phyloP scores from a whole-genome alignment of 2,797 vertebrate genomes.

The Myotis vivesi region DNA sequence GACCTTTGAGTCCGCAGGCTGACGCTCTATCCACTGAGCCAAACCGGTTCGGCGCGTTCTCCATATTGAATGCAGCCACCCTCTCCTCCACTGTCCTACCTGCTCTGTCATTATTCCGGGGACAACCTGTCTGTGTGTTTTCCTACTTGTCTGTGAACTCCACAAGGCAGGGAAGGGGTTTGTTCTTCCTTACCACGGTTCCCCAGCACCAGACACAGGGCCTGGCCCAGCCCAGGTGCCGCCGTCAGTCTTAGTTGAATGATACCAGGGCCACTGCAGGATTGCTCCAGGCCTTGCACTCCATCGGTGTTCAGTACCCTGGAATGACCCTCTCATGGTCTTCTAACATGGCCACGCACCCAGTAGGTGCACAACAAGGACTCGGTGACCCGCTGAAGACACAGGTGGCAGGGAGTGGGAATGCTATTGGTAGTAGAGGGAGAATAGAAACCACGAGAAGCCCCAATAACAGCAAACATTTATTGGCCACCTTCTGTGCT shows the following conservation, averaged over 20 bases:
- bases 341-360: neutral
- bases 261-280: neutral
- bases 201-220: neutral
- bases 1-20: no score
- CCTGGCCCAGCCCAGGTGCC: neutral
- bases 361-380: neutral
- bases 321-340: neutral
- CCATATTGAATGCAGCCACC: neutral
- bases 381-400: neutral
- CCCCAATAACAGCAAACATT: neutral
- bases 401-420: neutral
- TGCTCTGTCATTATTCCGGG: neutral
- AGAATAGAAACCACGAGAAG: conserved; percentile 30
- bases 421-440: neutral
- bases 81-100: neutral
- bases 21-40: no score
- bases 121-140: neutral
- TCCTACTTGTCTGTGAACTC: neutral
- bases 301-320: neutral
- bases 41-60: no score
- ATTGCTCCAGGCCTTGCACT: neutral
- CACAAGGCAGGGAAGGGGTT: neutral
- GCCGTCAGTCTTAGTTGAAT: neutral
- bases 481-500: conserved; percentile 9
- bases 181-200: neutral